Evolutionary conservation across 2,797 vertebrate genomes (phyloP).

Genomic region (Mormyrus proboscirostris): DNA sequence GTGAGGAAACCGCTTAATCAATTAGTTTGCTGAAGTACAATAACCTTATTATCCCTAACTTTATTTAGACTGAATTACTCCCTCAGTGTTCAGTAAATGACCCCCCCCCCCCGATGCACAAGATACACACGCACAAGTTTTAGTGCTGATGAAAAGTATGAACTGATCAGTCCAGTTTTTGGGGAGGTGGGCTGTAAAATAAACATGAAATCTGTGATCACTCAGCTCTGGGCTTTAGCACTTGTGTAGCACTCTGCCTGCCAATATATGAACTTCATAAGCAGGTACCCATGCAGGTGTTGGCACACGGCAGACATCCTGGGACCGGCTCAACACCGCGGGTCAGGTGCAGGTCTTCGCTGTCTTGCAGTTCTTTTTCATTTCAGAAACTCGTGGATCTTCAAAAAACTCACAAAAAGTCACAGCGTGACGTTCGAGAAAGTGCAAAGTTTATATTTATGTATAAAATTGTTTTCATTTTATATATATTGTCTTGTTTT

Average conservation of each 20-base stretch:
- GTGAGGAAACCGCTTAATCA: constrained; percentile 20
- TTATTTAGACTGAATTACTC: constrained; percentile 32
- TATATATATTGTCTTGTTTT: constrained; percentile 38
- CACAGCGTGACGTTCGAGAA: neutral
- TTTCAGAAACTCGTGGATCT: neutral
- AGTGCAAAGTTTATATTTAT: neutral
- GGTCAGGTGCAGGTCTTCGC: neutral
- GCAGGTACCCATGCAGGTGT: neutral
- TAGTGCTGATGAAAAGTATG: neutral
- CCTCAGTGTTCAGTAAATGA: neutral
- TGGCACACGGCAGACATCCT: neutral
- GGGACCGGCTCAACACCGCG: neutral
- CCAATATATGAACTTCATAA: neutral
- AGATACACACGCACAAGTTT: neutral
- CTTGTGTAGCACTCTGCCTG: neutral
- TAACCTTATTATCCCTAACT: constrained; percentile 28
- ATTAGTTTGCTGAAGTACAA: neutral
- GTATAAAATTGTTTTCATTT: neutral
- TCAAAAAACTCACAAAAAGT: neutral
- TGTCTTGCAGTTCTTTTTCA: neutral
- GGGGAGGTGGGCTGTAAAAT: neutral
- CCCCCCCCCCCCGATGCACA: neutral
- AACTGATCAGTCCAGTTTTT: too few species aligned
- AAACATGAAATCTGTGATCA: neutral
- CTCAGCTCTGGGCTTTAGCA: neutral